Evolutionary conservation across 2,113 vertebrate species (phyloP).

Genomic region (Hydrolagus affinis): DNA sequence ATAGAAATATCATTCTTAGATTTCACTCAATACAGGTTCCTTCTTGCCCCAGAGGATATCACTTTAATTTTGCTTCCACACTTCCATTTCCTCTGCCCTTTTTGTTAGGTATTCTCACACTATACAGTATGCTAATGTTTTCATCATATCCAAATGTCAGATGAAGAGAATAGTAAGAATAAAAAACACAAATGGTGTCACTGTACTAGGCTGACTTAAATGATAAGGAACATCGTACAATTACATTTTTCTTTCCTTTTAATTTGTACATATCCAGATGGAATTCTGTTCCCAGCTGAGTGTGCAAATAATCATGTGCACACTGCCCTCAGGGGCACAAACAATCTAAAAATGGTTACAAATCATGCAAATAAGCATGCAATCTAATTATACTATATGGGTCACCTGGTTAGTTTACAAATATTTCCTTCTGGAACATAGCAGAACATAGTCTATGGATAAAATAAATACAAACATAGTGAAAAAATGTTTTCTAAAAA

Average conservation of each 20-base stretch:
- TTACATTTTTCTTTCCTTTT: neutral
- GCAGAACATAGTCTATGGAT: too few species aligned
- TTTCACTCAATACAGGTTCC: too few species aligned
- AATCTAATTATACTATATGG: neutral
- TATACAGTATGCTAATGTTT: neutral
- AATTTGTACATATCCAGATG: neutral
- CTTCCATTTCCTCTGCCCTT: neutral
- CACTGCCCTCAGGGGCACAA: neutral
- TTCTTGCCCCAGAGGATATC: neutral
- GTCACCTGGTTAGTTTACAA: neutral
- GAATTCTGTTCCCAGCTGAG: neutral
- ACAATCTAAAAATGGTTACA: neutral
- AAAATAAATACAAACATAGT: too few species aligned
- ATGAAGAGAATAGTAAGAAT: neutral
- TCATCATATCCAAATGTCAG: neutral
- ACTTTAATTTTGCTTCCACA: neutral
- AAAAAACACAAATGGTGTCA: neutral
- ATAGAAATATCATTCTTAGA: too few species aligned
- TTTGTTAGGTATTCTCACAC: neutral
- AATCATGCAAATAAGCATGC: neutral
- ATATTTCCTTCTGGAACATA: neutral
- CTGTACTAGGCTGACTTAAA: neutral
- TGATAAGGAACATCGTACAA: neutral
- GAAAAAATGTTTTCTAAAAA: too few species aligned
- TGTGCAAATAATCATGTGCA: neutral